These are phyloP conservation scores for Ciconia maguari DNA, from an alignment of 2,113 vertebrate species.

Conservation along the genomic window DNA sequence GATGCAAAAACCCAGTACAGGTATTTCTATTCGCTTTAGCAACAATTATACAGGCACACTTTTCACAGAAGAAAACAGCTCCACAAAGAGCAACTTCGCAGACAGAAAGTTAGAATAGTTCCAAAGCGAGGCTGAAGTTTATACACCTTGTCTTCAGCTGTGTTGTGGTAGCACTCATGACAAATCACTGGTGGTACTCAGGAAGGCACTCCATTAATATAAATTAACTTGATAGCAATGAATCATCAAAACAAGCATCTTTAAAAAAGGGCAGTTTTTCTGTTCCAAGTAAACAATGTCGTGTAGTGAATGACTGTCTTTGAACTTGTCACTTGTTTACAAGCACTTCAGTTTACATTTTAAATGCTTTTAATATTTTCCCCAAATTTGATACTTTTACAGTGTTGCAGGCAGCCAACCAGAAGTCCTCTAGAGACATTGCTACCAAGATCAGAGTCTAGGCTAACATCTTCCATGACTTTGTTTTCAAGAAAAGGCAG, in stretches of 20 bases:
- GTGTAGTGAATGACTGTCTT: not conserved
- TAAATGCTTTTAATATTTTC: not conserved
- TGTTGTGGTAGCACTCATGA: not conserved
- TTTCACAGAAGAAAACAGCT: not conserved
- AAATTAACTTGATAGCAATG: not conserved
- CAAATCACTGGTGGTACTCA: too few relatives aligned
- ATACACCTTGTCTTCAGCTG: not conserved
- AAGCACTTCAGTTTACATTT: not conserved
- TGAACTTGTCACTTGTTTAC: not conserved
- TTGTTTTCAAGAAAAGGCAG: not conserved
- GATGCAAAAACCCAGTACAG: not conserved
- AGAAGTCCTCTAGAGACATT: not conserved
- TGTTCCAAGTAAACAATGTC: not conserved
- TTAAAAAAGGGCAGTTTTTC: not conserved
- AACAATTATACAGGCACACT: not conserved
- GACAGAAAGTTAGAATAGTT: not conserved
- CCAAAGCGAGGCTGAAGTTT: not conserved
- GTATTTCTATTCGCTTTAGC: not conserved
- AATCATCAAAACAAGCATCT: not conserved
- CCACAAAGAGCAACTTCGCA: not conserved
- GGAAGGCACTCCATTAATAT: not conserved
- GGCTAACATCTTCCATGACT: too few relatives aligned
- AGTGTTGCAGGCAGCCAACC: not conserved
- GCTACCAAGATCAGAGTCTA: not conserved
- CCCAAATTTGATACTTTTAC: too few relatives aligned